Conservation (phyloP, 1,140 invertebrate genomes). For the Acromyrmex heyeri region DNA sequence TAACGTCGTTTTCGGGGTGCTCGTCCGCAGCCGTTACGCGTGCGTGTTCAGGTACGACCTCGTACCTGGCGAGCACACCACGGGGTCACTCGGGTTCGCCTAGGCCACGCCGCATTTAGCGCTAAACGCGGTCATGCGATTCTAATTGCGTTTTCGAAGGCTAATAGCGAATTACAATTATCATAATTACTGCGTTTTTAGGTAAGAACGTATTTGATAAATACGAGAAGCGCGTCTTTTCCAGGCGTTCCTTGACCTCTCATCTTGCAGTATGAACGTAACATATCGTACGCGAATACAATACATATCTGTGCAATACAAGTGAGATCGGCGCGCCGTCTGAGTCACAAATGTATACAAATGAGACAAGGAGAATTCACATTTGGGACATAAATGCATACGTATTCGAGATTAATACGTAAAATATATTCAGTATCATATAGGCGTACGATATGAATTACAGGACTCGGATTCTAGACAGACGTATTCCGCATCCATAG, state of each 20-base stretch:
- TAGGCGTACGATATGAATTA: constrained; percentile 24
- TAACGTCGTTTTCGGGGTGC: constrained; percentile 37
- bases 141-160: constrained; percentile 34
- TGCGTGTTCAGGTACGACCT: constrained; percentile 47
- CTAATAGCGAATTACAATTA: constrained; percentile 30
- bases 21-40: constrained; percentile 40
- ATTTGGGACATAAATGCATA: neutral
- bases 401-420: neutral
- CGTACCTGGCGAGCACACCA: constrained; percentile 7
- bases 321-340: neutral
- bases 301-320: neutral
- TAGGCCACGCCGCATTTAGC: constrained; percentile 27
- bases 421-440: neutral
- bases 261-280: neutral
- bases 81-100: constrained; percentile 31
- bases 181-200: neutral
- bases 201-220: neutral
- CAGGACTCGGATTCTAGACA: neutral
- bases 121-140: constrained; percentile 4
- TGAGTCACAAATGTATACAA: neutral
- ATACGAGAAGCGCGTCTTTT: neutral
- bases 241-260: neutral
- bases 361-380: neutral
- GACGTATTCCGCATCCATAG: neutral
- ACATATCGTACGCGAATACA: neutral